Percentiles rank a stretch among this genome's conserved stretches.
Evolutionary conservation across 2,113 vertebrate genomes (phyloP).

Genomic region (Triplophysa dalaica): DNA sequence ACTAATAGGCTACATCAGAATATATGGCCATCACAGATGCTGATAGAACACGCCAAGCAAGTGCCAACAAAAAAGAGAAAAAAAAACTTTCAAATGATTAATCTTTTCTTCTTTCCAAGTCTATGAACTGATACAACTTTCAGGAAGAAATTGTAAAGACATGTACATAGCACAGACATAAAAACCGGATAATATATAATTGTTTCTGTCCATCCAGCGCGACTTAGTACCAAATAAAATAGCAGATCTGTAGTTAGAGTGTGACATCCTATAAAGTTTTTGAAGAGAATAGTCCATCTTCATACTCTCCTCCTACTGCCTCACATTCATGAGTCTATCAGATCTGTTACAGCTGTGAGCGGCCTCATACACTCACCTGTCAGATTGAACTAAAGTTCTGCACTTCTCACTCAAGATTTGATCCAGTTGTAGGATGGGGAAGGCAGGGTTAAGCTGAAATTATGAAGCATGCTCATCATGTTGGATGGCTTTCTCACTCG

Average conservation of each 20-base stretch:
- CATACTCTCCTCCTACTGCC: slow-evolving; percentile 26
- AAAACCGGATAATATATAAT: slow-evolving; percentile 98
- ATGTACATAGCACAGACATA: slow-evolving; percentile 99
- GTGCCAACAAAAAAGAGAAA: slow-evolving; percentile 85
- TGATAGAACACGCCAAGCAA: slow-evolving; percentile 89
- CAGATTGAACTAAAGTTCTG: slow-evolving; percentile 35
- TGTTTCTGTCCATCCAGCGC: slow-evolving; percentile 82
- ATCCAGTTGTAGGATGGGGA: slow-evolving; percentile 36
- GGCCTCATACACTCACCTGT: slow-evolving; percentile 47
- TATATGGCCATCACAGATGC: slow-evolving; percentile 85
- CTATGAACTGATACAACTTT: slow-evolving; percentile 98
- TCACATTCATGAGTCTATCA: slow-evolving; percentile 70
- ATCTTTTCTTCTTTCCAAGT: slow-evolving; percentile 79
- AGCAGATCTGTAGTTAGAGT: slow-evolving; percentile 85
- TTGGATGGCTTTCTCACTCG: slow-evolving; percentile 43
- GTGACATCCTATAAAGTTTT: slow-evolving; percentile 83
- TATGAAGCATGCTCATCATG: slow-evolving; percentile 51
- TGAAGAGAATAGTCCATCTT: slow-evolving; percentile 75
- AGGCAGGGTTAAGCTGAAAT: slow-evolving; percentile 45
- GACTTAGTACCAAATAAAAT: slow-evolving; percentile 93
- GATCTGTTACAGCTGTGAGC: slow-evolving; percentile 74
- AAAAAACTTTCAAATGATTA: slow-evolving; percentile 71
- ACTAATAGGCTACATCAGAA: slow-evolving; percentile 88
- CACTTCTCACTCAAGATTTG: slow-evolving; percentile 3
- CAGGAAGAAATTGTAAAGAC: slow-evolving; percentile 99